Conservation (phyloP, 2,113 vertebrate species). For the Tonatia bakeri region DNA sequence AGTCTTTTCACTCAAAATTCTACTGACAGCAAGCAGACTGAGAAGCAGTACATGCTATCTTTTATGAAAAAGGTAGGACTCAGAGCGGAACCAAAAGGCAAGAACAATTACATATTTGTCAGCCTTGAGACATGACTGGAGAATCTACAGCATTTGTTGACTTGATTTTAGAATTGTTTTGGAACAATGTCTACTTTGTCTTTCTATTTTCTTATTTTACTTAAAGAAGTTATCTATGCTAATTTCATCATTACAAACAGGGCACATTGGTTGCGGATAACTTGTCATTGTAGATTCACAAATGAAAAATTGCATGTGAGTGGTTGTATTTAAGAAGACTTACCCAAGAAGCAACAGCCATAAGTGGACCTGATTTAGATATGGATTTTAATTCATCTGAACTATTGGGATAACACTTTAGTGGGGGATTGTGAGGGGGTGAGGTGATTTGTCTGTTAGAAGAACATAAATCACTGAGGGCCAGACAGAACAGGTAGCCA, state of each 20-base stretch:
- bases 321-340: not conserved
- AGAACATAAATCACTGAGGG: not conserved
- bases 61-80: not conserved
- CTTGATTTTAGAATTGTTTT: not conserved
- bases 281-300: not conserved
- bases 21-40: not conserved
- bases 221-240: not conserved
- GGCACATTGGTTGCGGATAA: fast-evolving
- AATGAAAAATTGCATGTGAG: not conserved
- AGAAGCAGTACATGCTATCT: not conserved
- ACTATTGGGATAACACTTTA: not conserved
- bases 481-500: not conserved
- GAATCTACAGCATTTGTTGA: not conserved
- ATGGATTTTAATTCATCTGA: not conserved
- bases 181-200: not conserved
- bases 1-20: not conserved
- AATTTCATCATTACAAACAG: not conserved
- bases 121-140: not conserved
- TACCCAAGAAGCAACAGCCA: not conserved
- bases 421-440: not conserved
- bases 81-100: not conserved
- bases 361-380: not conserved
- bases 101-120: not conserved
- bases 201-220: not conserved
- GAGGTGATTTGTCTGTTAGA: not conserved